Conservation (phyloP, 1,140 invertebrate species). For the Drosophila mayri region DNA sequence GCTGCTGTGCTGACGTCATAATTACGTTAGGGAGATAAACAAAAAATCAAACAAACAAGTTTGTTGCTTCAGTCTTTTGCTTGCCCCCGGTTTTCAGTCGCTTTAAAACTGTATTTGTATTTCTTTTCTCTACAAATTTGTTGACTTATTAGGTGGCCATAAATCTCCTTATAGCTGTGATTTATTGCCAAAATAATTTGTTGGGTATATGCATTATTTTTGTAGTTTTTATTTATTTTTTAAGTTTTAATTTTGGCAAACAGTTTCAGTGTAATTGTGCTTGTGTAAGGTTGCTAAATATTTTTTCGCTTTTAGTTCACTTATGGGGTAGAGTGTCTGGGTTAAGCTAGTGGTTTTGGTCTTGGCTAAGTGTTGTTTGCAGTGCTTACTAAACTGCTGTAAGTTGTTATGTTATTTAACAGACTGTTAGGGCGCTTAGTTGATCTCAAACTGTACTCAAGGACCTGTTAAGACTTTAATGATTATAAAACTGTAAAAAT, state of each 20-base stretch:
- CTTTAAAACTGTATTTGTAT: conserved; percentile 14
- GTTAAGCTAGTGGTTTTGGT: conserved; percentile 6
- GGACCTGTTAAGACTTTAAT: neutral
- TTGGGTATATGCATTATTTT: neutral
- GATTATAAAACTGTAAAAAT: neutral
- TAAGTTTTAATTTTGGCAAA: neutral
- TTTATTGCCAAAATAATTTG: conserved; percentile 4
- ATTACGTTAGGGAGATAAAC: neutral
- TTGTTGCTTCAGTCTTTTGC: conserved; percentile 75
- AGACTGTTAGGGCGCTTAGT: neutral
- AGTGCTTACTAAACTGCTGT: conserved; percentile 8
- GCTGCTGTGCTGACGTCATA: conserved; percentile 66
- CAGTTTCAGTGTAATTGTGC: conserved; percentile 7
- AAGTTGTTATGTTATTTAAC: conserved; percentile 10
- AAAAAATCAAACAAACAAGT: conserved; percentile 37
- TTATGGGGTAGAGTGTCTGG: neutral
- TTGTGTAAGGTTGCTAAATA: neutral
- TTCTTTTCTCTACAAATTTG: neutral
- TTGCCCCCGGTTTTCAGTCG: conserved; percentile 18
- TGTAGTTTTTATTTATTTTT: neutral
- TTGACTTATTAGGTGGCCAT: neutral
- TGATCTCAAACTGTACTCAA: conserved; percentile 5
- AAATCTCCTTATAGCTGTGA: neutral
- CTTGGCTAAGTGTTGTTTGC: conserved; percentile 11
- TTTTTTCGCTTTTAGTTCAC: conserved; percentile 37